A percentile compares a stretch with the other conserved stretches of the same genome.
These are phyloP conservation scores for Nerophis lumbriciformis DNA, from an alignment of 2,113 vertebrate genomes.

Conservation along the genomic window DNA sequence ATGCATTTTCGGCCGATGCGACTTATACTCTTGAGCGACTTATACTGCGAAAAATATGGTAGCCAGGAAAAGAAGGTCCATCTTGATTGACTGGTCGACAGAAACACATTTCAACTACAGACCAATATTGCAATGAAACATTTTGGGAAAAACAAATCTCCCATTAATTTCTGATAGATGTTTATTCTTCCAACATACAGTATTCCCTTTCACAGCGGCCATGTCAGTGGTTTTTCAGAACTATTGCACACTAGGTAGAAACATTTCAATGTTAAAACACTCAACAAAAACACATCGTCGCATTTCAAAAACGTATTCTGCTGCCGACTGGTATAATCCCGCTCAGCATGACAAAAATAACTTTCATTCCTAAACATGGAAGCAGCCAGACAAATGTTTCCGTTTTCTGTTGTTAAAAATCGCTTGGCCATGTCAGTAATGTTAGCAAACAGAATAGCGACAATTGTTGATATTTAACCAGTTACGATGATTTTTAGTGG, in stretches of 20 bases:
- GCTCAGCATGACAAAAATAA: not conserved
- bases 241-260: not conserved
- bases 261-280: not conserved
- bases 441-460: too few species aligned
- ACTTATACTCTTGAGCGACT: too few species aligned
- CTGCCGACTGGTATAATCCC: not conserved
- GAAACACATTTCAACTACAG: too few species aligned
- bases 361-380: not conserved
- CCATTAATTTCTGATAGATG: constrained; percentile 1
- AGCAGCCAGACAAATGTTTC: not conserved
- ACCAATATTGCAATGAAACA: too few species aligned
- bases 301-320: not conserved
- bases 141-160: not conserved
- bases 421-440: too few species aligned
- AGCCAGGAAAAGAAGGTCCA: too few species aligned
- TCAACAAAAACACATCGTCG: not conserved
- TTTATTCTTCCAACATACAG: constrained; percentile 33
- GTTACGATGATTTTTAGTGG: too few species aligned
- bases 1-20: too few species aligned
- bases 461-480: too few species aligned
- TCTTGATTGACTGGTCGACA: too few species aligned
- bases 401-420: too few species aligned
- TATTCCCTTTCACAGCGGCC: constrained; percentile 32
- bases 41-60: too few species aligned
- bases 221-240: constrained; percentile 4